A percentile compares a stretch with the other conserved stretches of the same genome.
These are phyloP conservation scores for Venusia cambrica DNA, from an alignment of 2,888 invertebrate species.

Conservation along the genomic window DNA sequence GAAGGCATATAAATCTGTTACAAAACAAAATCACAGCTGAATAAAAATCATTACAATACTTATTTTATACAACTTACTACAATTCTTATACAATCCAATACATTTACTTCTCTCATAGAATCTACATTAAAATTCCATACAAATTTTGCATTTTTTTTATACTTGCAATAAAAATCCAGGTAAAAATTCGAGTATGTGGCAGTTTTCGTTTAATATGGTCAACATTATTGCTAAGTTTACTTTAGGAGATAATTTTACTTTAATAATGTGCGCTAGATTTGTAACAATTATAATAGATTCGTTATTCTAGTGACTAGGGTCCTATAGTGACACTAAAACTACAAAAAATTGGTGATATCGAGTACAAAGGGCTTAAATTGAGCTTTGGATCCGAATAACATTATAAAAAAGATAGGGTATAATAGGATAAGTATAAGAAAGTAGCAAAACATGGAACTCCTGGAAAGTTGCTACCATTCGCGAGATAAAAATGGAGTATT, in stretches of 20 bases:
- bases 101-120: conserved; percentile 30
- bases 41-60: conserved; percentile 15
- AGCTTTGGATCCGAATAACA: conserved; percentile 24
- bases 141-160: conserved; percentile 24
- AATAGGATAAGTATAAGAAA: conserved; percentile 16
- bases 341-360: conserved; percentile 33
- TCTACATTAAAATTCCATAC: conserved; percentile 29
- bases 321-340: conserved; percentile 37
- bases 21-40: conserved; percentile 37
- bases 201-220: conserved; percentile 55
- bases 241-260: conserved; percentile 23
- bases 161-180: conserved; percentile 49
- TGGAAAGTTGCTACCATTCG: conserved; percentile 21
- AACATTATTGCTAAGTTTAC: conserved; percentile 39
- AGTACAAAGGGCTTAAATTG: conserved; percentile 18
- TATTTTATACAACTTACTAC: conserved; percentile 10
- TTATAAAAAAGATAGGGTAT: conserved; percentile 19
- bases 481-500: conserved; percentile 20
- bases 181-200: conserved; percentile 70
- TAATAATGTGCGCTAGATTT: conserved; percentile 51
- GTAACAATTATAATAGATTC: conserved; percentile 27
- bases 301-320: conserved; percentile 37
- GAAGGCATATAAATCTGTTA: conserved; percentile 31
- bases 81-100: conserved; percentile 25
- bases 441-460: conserved; percentile 22